Base-by-base conservation (phyloP, 2,888 invertebrate species). In the Archaeoteleia sp. region DNA sequence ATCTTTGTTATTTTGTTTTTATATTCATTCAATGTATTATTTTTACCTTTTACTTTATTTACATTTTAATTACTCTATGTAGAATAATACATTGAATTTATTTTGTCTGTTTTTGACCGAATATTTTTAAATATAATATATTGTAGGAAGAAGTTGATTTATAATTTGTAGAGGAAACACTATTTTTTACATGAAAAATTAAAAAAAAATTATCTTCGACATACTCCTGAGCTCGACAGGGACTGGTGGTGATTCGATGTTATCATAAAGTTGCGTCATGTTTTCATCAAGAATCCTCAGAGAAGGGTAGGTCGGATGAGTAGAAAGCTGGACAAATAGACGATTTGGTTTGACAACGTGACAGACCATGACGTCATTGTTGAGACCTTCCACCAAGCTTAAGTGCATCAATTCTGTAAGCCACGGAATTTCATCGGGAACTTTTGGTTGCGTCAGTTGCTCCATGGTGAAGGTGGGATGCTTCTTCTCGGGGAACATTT, bases 321-420 rank as follows among this genome's bases (percentile, higher is more conserved):
- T 92, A 1, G 96, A 97, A 86, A 97, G 94, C 86, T 98, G 98
- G 61, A 99, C 89, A 87, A 98, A 98, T 82, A 98, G 89, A 85
- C 96, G 96, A 34, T 93, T 93, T 46, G 96, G 94, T 70, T 92
- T 91, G 71, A 95, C 91, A 80, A 97, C 90, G 77, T 94, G 92
- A 81, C 95, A 95, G 77, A 98, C 90, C 68, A 93, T 91, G 15
- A 97, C 95, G 87, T 98, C 98, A 81, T 96, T 95, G 84, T 95
- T 94, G 49, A 97, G 93, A 42, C 94, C 95, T 86, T 95, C 95
- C 78, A 97, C 92, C 72, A 98, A 88, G 85, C 92, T 92, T 78
- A 97, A 88, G 91, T 95, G 87, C 43, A 87, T 77, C 20, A 78
- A 46, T 25, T 78, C 77, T 1, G 79, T 58, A 0, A 77, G 29